phyloP scores from a whole-genome alignment of 2,113 vertebrate genomes.

The Coracopsis vasa region DNA sequence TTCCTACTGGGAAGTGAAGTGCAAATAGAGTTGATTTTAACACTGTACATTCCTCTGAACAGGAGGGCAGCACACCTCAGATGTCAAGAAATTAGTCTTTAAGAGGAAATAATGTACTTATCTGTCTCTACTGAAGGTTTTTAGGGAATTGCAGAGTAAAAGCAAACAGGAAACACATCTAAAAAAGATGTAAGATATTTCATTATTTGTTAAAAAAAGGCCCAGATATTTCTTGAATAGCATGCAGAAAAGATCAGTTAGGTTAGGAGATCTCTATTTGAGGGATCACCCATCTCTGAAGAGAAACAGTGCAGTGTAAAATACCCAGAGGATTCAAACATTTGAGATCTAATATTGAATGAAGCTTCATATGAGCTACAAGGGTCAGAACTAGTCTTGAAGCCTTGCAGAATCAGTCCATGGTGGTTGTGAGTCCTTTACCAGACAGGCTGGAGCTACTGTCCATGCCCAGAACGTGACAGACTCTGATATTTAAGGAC shows the following conservation, averaged over 20 bases:
- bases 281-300: neutral
- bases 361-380: neutral
- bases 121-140: neutral
- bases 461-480: neutral
- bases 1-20: neutral
- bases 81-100: neutral
- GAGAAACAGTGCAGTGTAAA: neutral
- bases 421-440: neutral
- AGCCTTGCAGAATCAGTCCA: neutral
- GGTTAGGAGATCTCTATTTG: neutral
- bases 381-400: neutral
- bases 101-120: neutral
- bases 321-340: neutral
- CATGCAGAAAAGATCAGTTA: neutral
- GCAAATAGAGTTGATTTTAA: neutral
- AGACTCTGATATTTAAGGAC: neutral
- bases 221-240: neutral
- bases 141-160: neutral
- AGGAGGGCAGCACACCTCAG: neutral
- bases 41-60: neutral
- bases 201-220: neutral
- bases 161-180: neutral
- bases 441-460: neutral
- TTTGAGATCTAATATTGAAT: neutral
- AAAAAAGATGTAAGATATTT: neutral